A percentile compares a stretch with the other conserved stretches of the same genome.
Evolutionary conservation across 2,113 vertebrate genomes (phyloP).

Genomic region (Scartelaos histophorus): DNA sequence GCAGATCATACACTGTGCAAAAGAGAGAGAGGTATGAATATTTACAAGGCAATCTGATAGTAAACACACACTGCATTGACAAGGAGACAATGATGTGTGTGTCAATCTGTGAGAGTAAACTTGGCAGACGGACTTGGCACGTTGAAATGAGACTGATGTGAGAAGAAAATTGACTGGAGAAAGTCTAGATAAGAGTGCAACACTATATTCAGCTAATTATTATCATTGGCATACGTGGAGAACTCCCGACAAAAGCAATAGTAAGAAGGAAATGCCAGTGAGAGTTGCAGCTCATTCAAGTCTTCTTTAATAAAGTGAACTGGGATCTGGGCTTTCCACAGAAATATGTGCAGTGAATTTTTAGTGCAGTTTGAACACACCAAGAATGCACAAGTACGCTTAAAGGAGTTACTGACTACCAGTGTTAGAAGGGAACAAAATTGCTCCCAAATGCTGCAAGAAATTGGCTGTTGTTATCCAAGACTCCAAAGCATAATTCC

Average conservation of each 20-base stretch:
- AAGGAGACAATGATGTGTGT: constrained; percentile 42
- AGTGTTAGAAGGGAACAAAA: constrained; percentile 47
- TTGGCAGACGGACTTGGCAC: constrained; percentile 24
- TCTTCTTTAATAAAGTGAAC: constrained; percentile 54
- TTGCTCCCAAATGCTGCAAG: constrained; percentile 65
- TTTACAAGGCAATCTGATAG: constrained; percentile 39
- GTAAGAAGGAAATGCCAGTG: constrained; percentile 27
- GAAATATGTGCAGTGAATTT: constrained; percentile 51
- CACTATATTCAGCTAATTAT: constrained; percentile 1
- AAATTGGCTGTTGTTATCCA: constrained; percentile 40
- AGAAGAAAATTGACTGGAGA: background rate
- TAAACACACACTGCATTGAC: constrained; percentile 47
- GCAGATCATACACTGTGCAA: constrained; percentile 89
- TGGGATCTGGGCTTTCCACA: constrained; percentile 33
- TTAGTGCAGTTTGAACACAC: constrained; percentile 53
- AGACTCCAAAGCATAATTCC: constrained; percentile 38
- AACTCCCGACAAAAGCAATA: constrained; percentile 16
- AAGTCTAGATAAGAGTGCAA: background rate
- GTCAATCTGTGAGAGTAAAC: constrained; percentile 29
- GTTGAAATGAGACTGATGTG: constrained; percentile 10
- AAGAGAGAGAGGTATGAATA: constrained; percentile 44
- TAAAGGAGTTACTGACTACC: constrained; percentile 35
- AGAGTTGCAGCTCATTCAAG: constrained; percentile 27
- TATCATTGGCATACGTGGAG: background rate
- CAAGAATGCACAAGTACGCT: constrained; percentile 64